These are phyloP conservation scores for Chascanopsetta lugubris DNA, from an alignment of 2,113 vertebrate species.

Conservation along the genomic window DNA sequence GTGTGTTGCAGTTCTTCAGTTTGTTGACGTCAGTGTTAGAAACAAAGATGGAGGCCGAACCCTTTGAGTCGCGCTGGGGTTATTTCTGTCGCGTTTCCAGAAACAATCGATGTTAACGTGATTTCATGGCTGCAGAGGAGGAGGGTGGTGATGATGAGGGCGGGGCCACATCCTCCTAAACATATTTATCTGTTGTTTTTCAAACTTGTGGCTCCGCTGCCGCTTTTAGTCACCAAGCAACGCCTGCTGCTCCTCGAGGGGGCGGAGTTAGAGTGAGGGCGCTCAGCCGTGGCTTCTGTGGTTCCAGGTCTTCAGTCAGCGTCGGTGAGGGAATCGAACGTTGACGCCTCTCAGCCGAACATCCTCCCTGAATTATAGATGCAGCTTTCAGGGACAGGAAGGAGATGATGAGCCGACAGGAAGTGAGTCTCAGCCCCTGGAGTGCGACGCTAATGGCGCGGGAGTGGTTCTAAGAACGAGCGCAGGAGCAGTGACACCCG, in stretches of 20 bases:
- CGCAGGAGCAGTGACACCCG: too few species aligned
- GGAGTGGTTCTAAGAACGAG: not conserved
- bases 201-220: not conserved
- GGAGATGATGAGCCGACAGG: too few species aligned
- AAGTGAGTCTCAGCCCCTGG: not conserved
- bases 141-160: slow-evolving; percentile 20
- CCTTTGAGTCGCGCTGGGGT: not conserved
- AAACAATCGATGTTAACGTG: slow-evolving; percentile 39
- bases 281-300: not conserved
- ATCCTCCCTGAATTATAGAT: slow-evolving; percentile 10
- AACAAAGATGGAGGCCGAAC: not conserved
- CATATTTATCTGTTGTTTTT: not conserved
- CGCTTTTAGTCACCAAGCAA: slow-evolving; percentile 1
- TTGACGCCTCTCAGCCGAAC: slow-evolving; percentile 2
- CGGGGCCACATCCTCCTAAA: not conserved
- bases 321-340: not conserved
- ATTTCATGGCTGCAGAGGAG: slow-evolving; percentile 22
- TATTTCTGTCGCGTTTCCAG: slow-evolving; percentile 51
- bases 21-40: too few species aligned
- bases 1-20: too few species aligned
- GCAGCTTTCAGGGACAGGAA: slow-evolving; percentile 10
- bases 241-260: not conserved
- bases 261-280: too few species aligned
- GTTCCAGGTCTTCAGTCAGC: too few species aligned
- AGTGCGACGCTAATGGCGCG: not conserved